Conservation (phyloP, 2,888 invertebrate species). For the Eupithecia dodoneata region DNA sequence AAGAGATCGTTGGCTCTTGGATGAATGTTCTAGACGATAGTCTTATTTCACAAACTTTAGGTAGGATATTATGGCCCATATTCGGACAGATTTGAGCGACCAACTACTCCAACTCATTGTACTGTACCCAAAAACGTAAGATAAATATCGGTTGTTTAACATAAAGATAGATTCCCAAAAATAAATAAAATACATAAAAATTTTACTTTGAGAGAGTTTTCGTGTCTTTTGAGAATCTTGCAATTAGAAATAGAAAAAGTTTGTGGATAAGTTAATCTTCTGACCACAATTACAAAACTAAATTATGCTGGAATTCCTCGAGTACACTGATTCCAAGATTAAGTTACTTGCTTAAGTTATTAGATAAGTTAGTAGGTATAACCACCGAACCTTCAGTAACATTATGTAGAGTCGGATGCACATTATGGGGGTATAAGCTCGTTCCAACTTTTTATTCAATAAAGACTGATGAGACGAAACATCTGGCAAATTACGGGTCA, state of each 20-base stretch:
- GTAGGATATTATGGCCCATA: neutral
- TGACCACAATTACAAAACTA: neutral
- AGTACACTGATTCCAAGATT: constrained; percentile 10
- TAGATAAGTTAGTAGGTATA: constrained; percentile 16
- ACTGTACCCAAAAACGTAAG: too few species aligned
- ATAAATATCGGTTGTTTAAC: too few species aligned
- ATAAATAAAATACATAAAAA: too few species aligned
- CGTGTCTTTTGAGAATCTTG: too few species aligned
- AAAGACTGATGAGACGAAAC: constrained; percentile 60
- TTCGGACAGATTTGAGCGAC: neutral
- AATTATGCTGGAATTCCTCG: neutral
- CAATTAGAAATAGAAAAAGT: neutral
- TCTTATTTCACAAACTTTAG: too few species aligned
- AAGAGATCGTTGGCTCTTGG: neutral
- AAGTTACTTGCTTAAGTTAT: constrained; percentile 10
- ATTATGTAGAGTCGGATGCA: constrained; percentile 50
- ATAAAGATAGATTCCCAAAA: too few species aligned
- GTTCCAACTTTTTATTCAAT: constrained; percentile 62
- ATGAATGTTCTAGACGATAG: neutral
- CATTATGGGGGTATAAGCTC: constrained; percentile 57
- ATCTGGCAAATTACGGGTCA: constrained; percentile 63
- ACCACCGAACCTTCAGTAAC: constrained; percentile 39
- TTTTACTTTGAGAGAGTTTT: too few species aligned
- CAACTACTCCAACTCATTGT: neutral
- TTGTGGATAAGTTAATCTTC: constrained; percentile 4